Evolutionary conservation across 2,797 vertebrate genomes (phyloP), one percentile per base, ranked within the genome.

Genomic region (Lepidocolaptes lacrymiger): DNA sequence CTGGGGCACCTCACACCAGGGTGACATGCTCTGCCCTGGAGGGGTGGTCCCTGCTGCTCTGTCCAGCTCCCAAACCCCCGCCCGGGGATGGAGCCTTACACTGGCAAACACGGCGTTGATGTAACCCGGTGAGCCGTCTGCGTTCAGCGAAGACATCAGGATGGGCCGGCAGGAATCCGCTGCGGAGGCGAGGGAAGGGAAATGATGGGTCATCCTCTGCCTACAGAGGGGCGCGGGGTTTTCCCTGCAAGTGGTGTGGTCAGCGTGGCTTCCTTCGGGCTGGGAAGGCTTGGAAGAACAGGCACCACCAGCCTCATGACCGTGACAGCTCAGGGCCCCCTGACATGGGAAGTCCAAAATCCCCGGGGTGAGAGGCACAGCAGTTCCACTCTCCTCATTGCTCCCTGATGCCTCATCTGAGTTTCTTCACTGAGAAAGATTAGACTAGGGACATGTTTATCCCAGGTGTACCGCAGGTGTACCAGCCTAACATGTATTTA

Each of bases 31-130:
- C 28, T 27, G 3, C 10, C 24, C 51, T 9, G 3, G 43, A 44
- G 15, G 10, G 16, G 54, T 4, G 10, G 7, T n/a, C 18, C 46
- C 34, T 37, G 66, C 32, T 10, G 54, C n/a, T 58, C 26, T 2
- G 7, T 6, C 58, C 56, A 18, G 11, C 43, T 68, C 32, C 49
- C 63, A 2, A 9, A 3, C 10, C 24, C 27, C 1, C 0, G 14
- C 14, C 1, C 0, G 49, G 13, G 39, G 20, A 23, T 20, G 37
- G 9, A 86, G 37, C 68, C 97, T 96, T 95, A 97, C 97, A 1
- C 66, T 73, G 32, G 80, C 92, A 26, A 97, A 97, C 36, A 97
- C 96, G 1, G 96, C 97, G 1, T 97, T 97, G 91, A 97, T 97
- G 83, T 97, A 97, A 17, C 95, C 93, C 4, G 97, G 96, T 0